Evolutionary conservation across 1,140 invertebrate genomes (phyloP).

Genomic region (Aphelinus certus): DNA sequence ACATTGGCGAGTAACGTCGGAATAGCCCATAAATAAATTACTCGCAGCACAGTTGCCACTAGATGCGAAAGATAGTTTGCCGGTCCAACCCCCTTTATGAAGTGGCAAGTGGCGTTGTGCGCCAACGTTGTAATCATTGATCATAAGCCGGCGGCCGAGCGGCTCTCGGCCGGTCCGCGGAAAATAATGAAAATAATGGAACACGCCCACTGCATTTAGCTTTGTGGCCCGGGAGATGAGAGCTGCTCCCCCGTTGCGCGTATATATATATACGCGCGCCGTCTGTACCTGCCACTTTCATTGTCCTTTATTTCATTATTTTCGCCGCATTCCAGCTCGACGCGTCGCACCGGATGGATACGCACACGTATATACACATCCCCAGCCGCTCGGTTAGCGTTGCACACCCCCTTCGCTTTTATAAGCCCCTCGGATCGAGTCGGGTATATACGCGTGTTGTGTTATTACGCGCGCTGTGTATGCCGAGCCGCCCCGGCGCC

Average conservation of each 20-base stretch:
- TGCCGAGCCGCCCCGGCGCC: too few relatives aligned
- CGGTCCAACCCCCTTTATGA: too few relatives aligned
- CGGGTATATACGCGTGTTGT: not conserved
- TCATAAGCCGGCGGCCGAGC: conserved; percentile 15
- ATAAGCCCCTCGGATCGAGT: too few relatives aligned
- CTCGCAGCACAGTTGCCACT: too few relatives aligned
- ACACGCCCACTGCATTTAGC: conserved; percentile 57
- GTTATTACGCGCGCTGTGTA: not conserved
- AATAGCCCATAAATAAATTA: too few relatives aligned
- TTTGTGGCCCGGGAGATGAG: too few relatives aligned
- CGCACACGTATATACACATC: too few relatives aligned
- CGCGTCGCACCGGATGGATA: not conserved
- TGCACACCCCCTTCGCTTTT: too few relatives aligned
- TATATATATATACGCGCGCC: not conserved
- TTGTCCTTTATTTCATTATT: conserved; percentile 61
- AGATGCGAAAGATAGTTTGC: too few relatives aligned
- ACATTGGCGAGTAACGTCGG: too few relatives aligned
- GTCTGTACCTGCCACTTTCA: conserved; percentile 56
- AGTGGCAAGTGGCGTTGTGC: conserved; percentile 12
- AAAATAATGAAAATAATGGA: conserved; percentile 55
- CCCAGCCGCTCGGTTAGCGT: too few relatives aligned
- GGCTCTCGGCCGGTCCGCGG: conserved; percentile 7
- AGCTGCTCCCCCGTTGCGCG: conserved; percentile 33
- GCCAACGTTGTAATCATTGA: conserved; percentile 27
- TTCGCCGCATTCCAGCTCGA: conserved; percentile 50